phyloP scores from a whole-genome alignment of 2,113 vertebrate genomes.

The Ia io region DNA sequence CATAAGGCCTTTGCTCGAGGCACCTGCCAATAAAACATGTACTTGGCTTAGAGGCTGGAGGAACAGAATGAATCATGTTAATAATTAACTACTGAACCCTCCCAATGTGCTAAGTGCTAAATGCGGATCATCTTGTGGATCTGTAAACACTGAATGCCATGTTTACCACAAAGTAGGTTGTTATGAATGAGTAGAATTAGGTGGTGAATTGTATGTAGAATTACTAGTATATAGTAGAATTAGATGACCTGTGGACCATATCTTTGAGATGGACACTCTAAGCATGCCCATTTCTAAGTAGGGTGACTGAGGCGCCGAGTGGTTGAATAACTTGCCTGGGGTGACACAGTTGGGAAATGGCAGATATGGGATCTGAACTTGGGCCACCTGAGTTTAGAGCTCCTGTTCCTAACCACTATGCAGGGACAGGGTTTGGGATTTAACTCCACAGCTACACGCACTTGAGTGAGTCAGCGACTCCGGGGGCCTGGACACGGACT shows the following conservation, averaged over 20 bases:
- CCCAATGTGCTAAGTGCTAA: not conserved
- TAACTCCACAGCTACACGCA: not conserved
- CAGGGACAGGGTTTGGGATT: not conserved
- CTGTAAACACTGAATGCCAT: not conserved
- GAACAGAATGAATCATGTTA: not conserved
- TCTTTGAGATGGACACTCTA: not conserved
- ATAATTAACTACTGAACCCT: not conserved
- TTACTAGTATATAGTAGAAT: not conserved
- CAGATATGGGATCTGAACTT: not conserved
- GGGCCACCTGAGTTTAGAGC: not conserved
- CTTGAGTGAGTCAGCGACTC: not conserved
- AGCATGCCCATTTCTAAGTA: not conserved
- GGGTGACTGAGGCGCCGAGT: not conserved
- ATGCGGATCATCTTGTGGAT: not conserved
- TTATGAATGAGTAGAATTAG: not conserved
- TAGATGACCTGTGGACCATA: not conserved
- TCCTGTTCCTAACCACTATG: not conserved
- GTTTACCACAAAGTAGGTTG: not conserved
- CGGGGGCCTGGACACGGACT: not conserved
- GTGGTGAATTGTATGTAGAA: not conserved
- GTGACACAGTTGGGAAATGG: not conserved
- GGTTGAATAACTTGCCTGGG: not conserved
- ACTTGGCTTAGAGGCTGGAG: not conserved
- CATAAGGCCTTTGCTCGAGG: conserved; percentile 84
- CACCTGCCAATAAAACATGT: conserved; percentile 80